These are phyloP conservation scores for Tapirus indicus DNA, from an alignment of 2,797 vertebrate genomes.

Conservation along the genomic window DNA sequence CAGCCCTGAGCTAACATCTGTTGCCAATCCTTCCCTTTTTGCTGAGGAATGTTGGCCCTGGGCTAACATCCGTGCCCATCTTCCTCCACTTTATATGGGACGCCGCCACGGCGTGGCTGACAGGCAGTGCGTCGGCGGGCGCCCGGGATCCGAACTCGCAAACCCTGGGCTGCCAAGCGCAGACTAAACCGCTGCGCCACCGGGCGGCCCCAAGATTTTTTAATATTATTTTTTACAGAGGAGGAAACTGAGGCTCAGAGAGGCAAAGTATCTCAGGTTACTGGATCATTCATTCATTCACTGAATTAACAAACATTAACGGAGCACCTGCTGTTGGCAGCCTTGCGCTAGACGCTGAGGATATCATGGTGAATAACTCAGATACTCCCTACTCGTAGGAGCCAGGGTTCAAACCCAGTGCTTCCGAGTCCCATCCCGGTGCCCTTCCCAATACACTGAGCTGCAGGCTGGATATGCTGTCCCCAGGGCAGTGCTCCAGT, in stretches of 20 bases:
- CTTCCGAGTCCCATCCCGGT: not conserved
- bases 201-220: too few species aligned
- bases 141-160: too few species aligned
- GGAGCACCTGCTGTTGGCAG: not conserved
- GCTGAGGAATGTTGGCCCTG: too few species aligned
- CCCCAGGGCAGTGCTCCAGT: not conserved
- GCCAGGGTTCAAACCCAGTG: not conserved
- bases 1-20: too few species aligned
- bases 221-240: not conserved
- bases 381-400: not conserved
- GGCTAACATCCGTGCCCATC: too few species aligned
- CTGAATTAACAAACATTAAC: not conserved
- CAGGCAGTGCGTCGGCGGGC: too few species aligned
- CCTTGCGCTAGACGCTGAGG: not conserved
- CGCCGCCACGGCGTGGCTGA: too few species aligned
- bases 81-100: too few species aligned
- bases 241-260: slow-evolving; percentile 15
- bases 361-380: not conserved
- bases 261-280: not conserved
- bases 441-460: not conserved
- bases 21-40: too few species aligned
- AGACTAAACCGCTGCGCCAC: too few species aligned
- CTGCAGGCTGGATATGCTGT: not conserved
- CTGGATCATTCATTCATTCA: not conserved
- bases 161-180: too few species aligned